Evolutionary conservation across 1,140 invertebrate species (phyloP).

Genomic region (Lepidurus apus): DNA sequence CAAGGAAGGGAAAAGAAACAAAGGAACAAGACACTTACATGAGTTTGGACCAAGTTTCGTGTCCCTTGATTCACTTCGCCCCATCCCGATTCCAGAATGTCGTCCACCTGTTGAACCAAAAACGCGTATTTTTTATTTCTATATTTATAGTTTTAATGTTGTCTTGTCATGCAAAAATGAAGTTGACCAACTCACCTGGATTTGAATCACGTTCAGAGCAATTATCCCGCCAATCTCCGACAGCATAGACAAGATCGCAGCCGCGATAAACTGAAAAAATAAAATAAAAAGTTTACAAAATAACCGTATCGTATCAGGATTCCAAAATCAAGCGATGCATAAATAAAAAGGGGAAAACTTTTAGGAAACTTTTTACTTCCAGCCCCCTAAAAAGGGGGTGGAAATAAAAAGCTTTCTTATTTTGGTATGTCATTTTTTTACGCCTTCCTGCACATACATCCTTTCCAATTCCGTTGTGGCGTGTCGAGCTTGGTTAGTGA

Average conservation of each 20-base stretch:
- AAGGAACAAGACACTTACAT: conserved; percentile 41
- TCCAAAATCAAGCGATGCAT: background rate
- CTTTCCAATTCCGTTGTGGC: background rate
- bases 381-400: background rate
- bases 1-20: conserved; percentile 23
- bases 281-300: too few species aligned
- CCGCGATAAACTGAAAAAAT: conserved; percentile 42
- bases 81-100: conserved; percentile 47
- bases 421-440: background rate
- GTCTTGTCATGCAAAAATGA: conserved; percentile 1
- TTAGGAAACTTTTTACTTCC: background rate
- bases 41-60: conserved; percentile 45
- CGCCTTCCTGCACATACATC: background rate
- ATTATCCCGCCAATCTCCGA: conserved; percentile 46
- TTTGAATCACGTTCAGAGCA: conserved; percentile 44
- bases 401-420: background rate
- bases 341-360: background rate
- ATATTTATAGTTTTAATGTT: background rate
- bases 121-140: conserved; percentile 26
- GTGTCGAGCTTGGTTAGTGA: conserved; percentile 7
- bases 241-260: conserved; percentile 43
- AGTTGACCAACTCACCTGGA: conserved; percentile 41
- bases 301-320: too few species aligned
- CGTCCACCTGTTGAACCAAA: conserved; percentile 42
- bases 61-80: conserved; percentile 48